Percentiles rank a stretch among this genome's conserved stretches.
phyloP scores from a whole-genome alignment of 2,113 vertebrate genomes.

The Rhodinocichla rosea region DNA sequence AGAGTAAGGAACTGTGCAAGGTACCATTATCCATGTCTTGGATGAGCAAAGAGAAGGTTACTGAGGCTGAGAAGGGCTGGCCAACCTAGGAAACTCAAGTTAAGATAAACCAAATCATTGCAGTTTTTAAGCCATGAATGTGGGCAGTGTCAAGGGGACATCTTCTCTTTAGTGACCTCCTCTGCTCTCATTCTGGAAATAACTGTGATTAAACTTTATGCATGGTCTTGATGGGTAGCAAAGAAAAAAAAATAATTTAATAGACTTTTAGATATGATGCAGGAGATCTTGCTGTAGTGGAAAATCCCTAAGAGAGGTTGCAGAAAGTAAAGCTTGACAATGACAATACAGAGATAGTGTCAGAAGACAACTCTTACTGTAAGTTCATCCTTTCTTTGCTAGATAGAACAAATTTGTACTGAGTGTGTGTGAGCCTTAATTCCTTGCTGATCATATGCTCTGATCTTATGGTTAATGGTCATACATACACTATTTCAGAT shows the following conservation, averaged over 20 bases:
- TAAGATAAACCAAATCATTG: not conserved
- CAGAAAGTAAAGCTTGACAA: not conserved
- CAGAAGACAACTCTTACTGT: not conserved
- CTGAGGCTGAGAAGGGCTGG: not conserved
- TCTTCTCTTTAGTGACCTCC: not conserved
- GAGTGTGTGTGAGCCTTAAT: not conserved
- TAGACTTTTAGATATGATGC: not conserved
- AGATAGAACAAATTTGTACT: not conserved
- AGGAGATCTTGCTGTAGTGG: not conserved
- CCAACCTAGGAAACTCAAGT: not conserved
- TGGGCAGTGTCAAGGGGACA: not conserved
- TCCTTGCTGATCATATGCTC: not conserved
- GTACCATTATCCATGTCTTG: not conserved
- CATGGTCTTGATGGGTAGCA: not conserved
- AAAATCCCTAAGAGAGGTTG: not conserved
- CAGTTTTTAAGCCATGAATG: not conserved
- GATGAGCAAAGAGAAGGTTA: not conserved
- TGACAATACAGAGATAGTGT: not conserved
- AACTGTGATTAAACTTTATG: not conserved
- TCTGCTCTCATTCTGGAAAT: not conserved
- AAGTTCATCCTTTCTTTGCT: not conserved
- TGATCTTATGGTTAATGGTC: not conserved
- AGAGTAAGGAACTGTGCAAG: not conserved
- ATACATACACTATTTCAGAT: not conserved
- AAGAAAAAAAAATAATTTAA: not conserved